These are phyloP conservation scores for Drosophila willistoni DNA, from an alignment of 1,140 invertebrate genomes.

Conservation along the genomic window DNA sequence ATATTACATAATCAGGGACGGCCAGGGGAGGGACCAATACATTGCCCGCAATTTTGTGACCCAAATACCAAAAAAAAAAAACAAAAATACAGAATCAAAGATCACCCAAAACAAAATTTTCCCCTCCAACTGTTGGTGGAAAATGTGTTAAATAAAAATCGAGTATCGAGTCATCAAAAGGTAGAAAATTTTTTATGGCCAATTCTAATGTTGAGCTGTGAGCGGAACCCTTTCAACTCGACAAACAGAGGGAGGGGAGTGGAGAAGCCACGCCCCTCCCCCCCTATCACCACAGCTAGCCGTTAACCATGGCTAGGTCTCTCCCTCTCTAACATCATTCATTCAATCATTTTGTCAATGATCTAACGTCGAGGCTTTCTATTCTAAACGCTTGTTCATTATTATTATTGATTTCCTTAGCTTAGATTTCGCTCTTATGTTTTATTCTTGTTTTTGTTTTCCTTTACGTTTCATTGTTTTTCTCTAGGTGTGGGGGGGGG, in stretches of 20 bases:
- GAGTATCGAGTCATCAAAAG: slow-evolving; percentile 60
- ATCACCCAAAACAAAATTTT: slow-evolving; percentile 34
- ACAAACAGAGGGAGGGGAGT: background rate
- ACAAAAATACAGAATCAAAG: slow-evolving; percentile 9
- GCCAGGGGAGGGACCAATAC: background rate
- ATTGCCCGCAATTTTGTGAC: slow-evolving; percentile 37
- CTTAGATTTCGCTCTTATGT: slow-evolving; percentile 64
- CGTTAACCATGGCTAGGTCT: no score
- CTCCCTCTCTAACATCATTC: slow-evolving; percentile 51
- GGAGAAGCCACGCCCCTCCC: background rate
- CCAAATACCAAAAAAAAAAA: slow-evolving; percentile 54
- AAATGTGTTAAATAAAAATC: slow-evolving; percentile 66
- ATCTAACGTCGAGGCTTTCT: slow-evolving; percentile 46
- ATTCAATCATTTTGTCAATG: slow-evolving; percentile 81
- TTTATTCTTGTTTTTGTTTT: slow-evolving; percentile 21
- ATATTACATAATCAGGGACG: slow-evolving; percentile 15
- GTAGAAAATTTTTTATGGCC: slow-evolving; percentile 66
- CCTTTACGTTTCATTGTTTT: background rate
- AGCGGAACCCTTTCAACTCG: slow-evolving; percentile 33
- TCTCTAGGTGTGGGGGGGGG: background rate
- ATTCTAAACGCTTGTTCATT: slow-evolving; percentile 63
- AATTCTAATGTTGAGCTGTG: slow-evolving; percentile 51
- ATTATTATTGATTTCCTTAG: slow-evolving; percentile 79
- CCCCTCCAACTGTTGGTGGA: background rate
- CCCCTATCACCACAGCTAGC: background rate